A percentile compares a stretch with the other conserved stretches of the same genome.
These are phyloP conservation scores for Lumbricus terrestris DNA, from an alignment of 2,888 invertebrate species.

Conservation along the genomic window DNA sequence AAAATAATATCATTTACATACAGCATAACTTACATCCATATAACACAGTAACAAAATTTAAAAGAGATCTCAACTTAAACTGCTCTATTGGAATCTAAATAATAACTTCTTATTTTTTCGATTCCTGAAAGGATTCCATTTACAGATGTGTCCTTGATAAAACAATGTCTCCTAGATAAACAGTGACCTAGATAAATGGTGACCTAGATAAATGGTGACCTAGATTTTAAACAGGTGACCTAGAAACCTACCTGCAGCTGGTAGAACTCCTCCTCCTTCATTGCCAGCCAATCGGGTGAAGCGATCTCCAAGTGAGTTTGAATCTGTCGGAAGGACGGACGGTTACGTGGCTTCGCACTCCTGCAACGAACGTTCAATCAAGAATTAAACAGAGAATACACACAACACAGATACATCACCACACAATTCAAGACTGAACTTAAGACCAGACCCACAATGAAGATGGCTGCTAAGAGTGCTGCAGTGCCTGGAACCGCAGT, in stretches of 20 bases:
- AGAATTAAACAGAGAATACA: background rate
- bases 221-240: background rate
- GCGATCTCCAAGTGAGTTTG: slow-evolving; percentile 87
- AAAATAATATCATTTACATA: too few species aligned
- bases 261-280: slow-evolving; percentile 73
- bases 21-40: background rate
- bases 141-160: too few species aligned
- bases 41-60: background rate
- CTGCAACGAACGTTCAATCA: slow-evolving; percentile 42
- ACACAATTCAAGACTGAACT: background rate
- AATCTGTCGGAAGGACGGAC: slow-evolving; percentile 87
- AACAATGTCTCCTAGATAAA: too few species aligned
- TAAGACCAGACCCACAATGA: background rate
- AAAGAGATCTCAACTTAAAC: background rate
- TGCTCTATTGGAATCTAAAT: background rate
- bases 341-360: slow-evolving; percentile 80
- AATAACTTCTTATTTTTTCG: background rate
- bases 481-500: too few species aligned
- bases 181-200: too few species aligned
- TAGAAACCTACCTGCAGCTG: slow-evolving; percentile 69
- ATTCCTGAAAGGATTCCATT: too few species aligned
- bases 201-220: too few species aligned
- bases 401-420: too few species aligned
- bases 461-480: too few species aligned
- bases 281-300: slow-evolving; percentile 73